Evolutionary conservation across 2,113 vertebrate species (phyloP).

Genomic region (Paramisgurnus dabryanus): DNA sequence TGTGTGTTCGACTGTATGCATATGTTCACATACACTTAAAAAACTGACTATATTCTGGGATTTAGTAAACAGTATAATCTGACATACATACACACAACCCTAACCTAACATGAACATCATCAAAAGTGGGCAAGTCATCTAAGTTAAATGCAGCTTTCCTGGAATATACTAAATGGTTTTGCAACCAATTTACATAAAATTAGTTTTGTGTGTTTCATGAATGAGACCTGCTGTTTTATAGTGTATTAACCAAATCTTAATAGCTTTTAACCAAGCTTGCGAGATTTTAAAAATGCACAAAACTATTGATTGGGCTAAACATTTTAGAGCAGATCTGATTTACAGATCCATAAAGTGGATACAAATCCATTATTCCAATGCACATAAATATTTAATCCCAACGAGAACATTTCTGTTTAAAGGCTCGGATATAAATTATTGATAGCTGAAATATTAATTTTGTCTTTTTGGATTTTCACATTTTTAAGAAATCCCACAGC

Average conservation of each 20-base stretch:
- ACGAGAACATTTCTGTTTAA: constrained; percentile 7
- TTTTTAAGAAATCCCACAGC: background rate
- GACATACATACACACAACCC: too few species aligned
- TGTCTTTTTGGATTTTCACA: constrained; percentile 7
- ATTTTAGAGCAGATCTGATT: constrained; percentile 5
- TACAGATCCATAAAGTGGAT: constrained; percentile 14
- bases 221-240: too few species aligned
- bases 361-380: background rate
- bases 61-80: too few species aligned
- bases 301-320: background rate
- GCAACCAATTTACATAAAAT: too few species aligned
- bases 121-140: too few species aligned
- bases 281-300: background rate
- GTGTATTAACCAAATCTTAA: background rate
- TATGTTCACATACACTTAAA: too few species aligned
- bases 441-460: background rate
- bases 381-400: constrained; percentile 17
- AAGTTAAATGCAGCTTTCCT: too few species aligned
- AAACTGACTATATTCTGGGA: too few species aligned
- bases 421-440: background rate
- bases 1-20: too few species aligned
- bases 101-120: too few species aligned
- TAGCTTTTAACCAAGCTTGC: background rate
- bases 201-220: too few species aligned
- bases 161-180: too few species aligned